phyloP scores from a whole-genome alignment of 2,888 invertebrate genomes.

The Calephelis perditalis region DNA sequence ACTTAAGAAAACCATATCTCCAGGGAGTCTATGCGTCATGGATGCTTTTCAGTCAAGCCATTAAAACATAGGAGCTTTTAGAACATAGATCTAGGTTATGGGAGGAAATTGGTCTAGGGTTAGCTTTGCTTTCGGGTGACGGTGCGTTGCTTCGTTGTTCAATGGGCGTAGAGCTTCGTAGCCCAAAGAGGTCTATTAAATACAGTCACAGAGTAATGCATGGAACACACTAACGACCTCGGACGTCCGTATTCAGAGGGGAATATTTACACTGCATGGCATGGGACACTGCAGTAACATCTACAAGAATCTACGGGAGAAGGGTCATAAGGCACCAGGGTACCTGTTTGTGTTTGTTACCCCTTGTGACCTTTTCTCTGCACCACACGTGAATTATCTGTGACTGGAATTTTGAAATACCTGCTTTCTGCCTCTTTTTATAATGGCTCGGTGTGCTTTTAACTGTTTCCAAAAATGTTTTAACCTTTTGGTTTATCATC shows the following conservation, averaged over 20 bases:
- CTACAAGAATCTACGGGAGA: constrained; percentile 21
- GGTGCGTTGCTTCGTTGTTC: constrained; percentile 57
- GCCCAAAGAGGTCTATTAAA: constrained; percentile 50
- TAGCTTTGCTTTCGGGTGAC: constrained; percentile 29
- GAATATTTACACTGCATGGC: constrained; percentile 53
- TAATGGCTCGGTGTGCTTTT: constrained; percentile 73
- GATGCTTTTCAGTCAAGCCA: constrained; percentile 28
- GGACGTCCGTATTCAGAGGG: constrained; percentile 61
- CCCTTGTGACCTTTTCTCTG: constrained; percentile 27
- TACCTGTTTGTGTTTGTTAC: constrained; percentile 15
- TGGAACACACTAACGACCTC: constrained; percentile 37
- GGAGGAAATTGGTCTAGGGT: constrained; percentile 16
- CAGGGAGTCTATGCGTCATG: constrained; percentile 44
- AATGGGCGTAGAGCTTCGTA: constrained; percentile 54
- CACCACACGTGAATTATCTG: constrained; percentile 42
- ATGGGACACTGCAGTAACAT: constrained; percentile 33
- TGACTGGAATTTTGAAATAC: constrained; percentile 72
- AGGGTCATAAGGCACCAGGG: constrained; percentile 13
- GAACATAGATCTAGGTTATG: constrained; percentile 26
- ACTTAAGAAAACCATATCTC: constrained; percentile 42
- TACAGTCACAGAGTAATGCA: constrained; percentile 64
- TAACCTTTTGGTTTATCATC: constrained; percentile 30
- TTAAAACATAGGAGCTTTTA: constrained; percentile 47
- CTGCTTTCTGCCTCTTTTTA: constrained; percentile 67
- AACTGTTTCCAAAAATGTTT: constrained; percentile 43